Base-by-base conservation (phyloP, 2,888 invertebrate species). In the Seladonia tumulorum region DNA sequence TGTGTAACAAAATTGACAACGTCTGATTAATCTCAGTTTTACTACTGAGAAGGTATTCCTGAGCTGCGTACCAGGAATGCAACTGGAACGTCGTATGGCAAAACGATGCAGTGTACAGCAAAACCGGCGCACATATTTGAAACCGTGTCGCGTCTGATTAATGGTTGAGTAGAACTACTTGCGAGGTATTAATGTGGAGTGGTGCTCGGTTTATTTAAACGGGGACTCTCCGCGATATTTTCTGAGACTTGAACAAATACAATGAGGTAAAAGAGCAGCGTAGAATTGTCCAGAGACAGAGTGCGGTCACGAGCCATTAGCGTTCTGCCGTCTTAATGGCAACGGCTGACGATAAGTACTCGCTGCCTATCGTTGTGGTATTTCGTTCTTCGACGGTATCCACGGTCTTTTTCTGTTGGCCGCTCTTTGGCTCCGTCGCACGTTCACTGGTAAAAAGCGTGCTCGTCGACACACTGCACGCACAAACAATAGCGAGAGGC, bases 271-370 rank as follows among this genome's bases (percentile, higher is more conserved):
- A 22, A 25, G 73, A 5, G 12, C 22, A 35, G 60, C 35, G 18
- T 1, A 18, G 71, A 35, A 80, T 71, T 68, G 74, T 42, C 47
- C n/a, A 0, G 45, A 42, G 63, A 18, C 25, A 57, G 10, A 47
- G 39, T 68, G 73, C 53, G 82, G 47, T 29, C 47, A 16, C 53
- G n/a, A 53, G 16, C 73, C 83, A 74, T 82, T 82, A 72, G 63
- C 76, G 57, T 76, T 57, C 63, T 22, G 25, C 72, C 47, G 57
- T 66, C 49, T 73, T 71, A 70, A 73, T 57, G 82, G 25, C 63
- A 63, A 66, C 57, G n/a, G 57, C 29, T 72, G 74, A 57, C 79
- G 35, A 76, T 42, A 73, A 66, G 47, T 49, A 66, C 35, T 35
- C 63, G 47, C 60, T 81, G 53, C 16, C 66, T 66, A 47, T 53